These are phyloP conservation scores for Sturmia bella DNA, from an alignment of 2,888 invertebrate genomes.

Conservation along the genomic window DNA sequence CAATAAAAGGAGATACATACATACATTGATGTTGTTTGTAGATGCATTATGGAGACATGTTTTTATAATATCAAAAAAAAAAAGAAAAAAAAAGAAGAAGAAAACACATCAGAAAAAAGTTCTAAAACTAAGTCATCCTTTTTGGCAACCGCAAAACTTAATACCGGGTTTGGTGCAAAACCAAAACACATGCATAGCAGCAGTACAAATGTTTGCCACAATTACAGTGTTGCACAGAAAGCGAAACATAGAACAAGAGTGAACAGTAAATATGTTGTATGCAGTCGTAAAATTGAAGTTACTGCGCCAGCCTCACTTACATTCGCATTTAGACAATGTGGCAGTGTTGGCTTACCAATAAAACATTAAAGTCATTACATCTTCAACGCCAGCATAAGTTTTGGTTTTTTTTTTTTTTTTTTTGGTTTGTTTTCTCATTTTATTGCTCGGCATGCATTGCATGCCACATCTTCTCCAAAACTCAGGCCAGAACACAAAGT, in stretches of 20 bases:
- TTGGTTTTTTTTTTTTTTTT: background rate
- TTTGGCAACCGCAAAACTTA: slow-evolving; percentile 60
- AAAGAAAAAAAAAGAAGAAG: slow-evolving; percentile 9
- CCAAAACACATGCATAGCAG: slow-evolving; percentile 32
- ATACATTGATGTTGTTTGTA: background rate
- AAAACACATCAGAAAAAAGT: slow-evolving; percentile 3
- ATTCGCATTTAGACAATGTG: slow-evolving; percentile 3
- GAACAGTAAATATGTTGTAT: slow-evolving; percentile 1
- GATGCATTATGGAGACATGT: slow-evolving; percentile 33
- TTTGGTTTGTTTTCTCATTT: too few relatives aligned
- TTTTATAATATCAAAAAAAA: slow-evolving; percentile 28
- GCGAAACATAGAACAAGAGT: background rate
- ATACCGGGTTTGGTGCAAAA: slow-evolving; percentile 43
- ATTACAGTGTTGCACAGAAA: slow-evolving; percentile 39
- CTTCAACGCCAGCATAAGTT: slow-evolving; percentile 10
- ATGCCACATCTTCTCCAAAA: slow-evolving; percentile 24
- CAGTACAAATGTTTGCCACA: slow-evolving; percentile 35
- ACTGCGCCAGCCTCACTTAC: slow-evolving; percentile 3
- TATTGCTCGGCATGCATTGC: background rate
- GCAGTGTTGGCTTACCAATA: slow-evolving; percentile 43
- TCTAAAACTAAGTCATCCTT: slow-evolving; percentile 46
- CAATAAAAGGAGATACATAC: background rate
- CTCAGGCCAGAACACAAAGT: slow-evolving; percentile 10
- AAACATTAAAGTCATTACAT: slow-evolving; percentile 38
- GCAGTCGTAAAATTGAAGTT: slow-evolving; percentile 2